phyloP scores from a whole-genome alignment of 2,888 invertebrate genomes.

The Chesias legatella region DNA sequence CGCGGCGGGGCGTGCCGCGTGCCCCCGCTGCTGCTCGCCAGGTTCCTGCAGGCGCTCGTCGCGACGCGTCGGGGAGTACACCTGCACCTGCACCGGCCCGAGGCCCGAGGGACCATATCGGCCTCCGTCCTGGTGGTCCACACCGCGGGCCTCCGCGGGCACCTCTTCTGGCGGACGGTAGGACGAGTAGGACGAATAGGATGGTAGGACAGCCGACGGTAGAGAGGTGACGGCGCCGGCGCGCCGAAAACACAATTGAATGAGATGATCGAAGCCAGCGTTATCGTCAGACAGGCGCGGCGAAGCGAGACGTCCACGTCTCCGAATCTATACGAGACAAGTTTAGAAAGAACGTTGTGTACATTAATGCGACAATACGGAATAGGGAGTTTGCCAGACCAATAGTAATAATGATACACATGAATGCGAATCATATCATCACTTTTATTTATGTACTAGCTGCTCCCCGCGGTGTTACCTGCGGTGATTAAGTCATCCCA shows the following conservation, averaged over 20 bases:
- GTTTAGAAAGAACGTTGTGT: slow-evolving; percentile 26
- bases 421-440: no score
- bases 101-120: no score
- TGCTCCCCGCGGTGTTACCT: no score
- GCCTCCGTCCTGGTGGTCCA: slow-evolving; percentile 81
- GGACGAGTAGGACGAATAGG: no score
- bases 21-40: slow-evolving; percentile 44
- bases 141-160: slow-evolving; percentile 80
- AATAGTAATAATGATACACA: slow-evolving; percentile 41
- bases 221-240: slow-evolving; percentile 71
- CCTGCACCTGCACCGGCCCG: no score
- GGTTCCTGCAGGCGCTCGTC: slow-evolving; percentile 64
- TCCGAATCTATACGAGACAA: slow-evolving; percentile 30
- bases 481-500: no score
- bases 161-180: slow-evolving; percentile 77
- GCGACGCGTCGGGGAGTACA: no score
- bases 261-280: slow-evolving; percentile 51
- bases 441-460: no score
- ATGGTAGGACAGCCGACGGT: slow-evolving; percentile 79
- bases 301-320: slow-evolving; percentile 33
- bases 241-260: slow-evolving; percentile 61
- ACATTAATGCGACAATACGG: slow-evolving; percentile 30
- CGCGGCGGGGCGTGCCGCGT: no score
- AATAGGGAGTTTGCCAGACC: slow-evolving; percentile 45
- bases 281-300: slow-evolving; percentile 35